phyloP scores from a whole-genome alignment of 2,113 vertebrate genomes.

The Rhinopomastus cyanomelas region DNA sequence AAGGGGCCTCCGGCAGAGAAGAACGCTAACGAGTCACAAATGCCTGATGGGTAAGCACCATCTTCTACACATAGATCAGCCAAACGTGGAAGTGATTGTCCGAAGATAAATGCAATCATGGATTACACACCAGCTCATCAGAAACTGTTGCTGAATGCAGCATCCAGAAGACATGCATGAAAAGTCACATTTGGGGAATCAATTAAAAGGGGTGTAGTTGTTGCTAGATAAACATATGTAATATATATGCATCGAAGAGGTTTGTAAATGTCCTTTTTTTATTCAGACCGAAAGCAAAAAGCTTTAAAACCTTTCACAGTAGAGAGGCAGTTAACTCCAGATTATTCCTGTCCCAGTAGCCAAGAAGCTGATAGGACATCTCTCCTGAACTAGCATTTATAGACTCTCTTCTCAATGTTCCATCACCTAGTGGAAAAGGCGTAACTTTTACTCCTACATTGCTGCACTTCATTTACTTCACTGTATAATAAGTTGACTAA shows the following conservation, averaged over 20 bases:
- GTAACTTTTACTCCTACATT: constrained; percentile 55
- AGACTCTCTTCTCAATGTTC: constrained; percentile 58
- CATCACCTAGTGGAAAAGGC: constrained; percentile 47
- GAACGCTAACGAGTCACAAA: constrained; percentile 41
- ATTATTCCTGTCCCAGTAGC: constrained; percentile 66
- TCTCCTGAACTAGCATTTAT: constrained; percentile 61
- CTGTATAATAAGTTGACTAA: constrained; percentile 72
- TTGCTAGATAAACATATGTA: constrained; percentile 75
- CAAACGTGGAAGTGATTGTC: constrained; percentile 67
- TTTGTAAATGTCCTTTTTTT: constrained; percentile 79
- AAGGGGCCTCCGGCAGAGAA: constrained; percentile 57
- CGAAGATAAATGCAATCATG: constrained; percentile 62
- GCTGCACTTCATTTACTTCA: constrained; percentile 62
- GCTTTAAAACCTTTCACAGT: constrained; percentile 75
- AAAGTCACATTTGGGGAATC: constrained; percentile 74
- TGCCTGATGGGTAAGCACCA: constrained; percentile 58
- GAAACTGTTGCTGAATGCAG: constrained; percentile 70
- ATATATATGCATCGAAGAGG: constrained; percentile 69
- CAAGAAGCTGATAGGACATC: constrained; percentile 61
- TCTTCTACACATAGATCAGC: constrained; percentile 64
- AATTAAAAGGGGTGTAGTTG: constrained; percentile 66
- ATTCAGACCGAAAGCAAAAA: constrained; percentile 70
- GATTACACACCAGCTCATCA: constrained; percentile 78
- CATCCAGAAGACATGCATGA: constrained; percentile 74
- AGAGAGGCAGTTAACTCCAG: constrained; percentile 66